phyloP scores from a whole-genome alignment of 53 echinoderm and acorn worm genomes.

The Echinometra lucunter region DNA sequence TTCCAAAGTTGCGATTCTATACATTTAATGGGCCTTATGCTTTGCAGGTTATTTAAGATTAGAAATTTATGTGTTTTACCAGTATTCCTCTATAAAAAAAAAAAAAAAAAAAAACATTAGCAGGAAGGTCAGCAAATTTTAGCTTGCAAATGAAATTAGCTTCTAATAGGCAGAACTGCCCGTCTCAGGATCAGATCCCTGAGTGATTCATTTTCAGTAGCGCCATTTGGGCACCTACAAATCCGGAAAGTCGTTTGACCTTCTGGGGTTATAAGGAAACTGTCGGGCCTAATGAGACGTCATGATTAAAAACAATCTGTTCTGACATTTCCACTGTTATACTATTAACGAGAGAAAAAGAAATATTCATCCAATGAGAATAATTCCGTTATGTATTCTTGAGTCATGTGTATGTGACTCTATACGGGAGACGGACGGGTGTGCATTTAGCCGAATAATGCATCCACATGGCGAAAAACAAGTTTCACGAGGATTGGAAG shows the following conservation, averaged over 20 bases:
- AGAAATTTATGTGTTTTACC: background rate
- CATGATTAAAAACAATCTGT: conserved; percentile 48
- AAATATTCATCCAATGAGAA: conserved; percentile 40
- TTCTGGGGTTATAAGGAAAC: background rate
- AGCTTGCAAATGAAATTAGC: background rate
- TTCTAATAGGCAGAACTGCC: background rate
- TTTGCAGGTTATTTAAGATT: background rate
- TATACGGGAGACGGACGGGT: conserved; percentile 17
- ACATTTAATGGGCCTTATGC: background rate
- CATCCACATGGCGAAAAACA: conserved; percentile 39
- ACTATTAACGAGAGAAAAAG: conserved; percentile 15
- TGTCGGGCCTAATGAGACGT: conserved; percentile 37
- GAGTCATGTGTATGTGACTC: conserved; percentile 24
- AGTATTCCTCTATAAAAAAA: too few species aligned
- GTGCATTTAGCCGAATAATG: conserved; percentile 53
- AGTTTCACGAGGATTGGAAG: conserved; percentile 43
- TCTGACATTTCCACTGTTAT: conserved; percentile 21
- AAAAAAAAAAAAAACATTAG: too few species aligned
- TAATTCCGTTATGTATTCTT: conserved; percentile 33
- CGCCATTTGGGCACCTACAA: background rate
- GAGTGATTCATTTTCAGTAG: background rate
- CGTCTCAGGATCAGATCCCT: background rate
- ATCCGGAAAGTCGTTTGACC: conserved; percentile 42
- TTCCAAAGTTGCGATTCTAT: background rate
- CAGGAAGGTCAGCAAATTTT: too few species aligned